Conservation (phyloP, 1,140 invertebrate species). For the Ips typographus region DNA sequence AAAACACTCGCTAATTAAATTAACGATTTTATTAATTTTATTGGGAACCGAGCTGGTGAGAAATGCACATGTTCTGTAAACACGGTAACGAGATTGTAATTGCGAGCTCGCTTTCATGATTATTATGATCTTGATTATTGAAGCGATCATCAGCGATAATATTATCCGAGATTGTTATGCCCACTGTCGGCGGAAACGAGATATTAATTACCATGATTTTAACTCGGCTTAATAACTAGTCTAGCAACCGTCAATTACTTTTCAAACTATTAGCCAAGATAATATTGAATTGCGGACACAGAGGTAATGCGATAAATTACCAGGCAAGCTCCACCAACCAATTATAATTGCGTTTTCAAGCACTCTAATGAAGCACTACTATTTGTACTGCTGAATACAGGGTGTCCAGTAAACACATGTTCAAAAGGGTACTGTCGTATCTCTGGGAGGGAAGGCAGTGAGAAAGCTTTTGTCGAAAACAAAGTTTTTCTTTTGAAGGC, state of each 20-base stretch:
- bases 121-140: conserved; percentile 15
- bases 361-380: too few species aligned
- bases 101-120: conserved; percentile 4
- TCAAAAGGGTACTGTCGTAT: too few species aligned
- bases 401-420: too few species aligned
- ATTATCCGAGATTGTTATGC: background rate
- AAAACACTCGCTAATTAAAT: conserved; percentile 18
- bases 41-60: conserved; percentile 10
- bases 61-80: conserved; percentile 14
- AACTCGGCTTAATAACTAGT: background rate
- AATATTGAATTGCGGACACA: background rate
- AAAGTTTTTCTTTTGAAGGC: too few species aligned
- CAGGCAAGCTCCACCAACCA: too few species aligned
- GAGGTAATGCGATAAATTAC: too few species aligned
- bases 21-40: conserved; percentile 29
- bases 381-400: too few species aligned
- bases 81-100: conserved; percentile 18
- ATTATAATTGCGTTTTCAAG: too few species aligned
- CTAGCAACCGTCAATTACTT: background rate
- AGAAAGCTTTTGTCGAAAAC: too few species aligned
- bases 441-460: too few species aligned
- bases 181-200: conserved; percentile 1
- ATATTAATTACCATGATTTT: background rate
- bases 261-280: background rate
- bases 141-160: conserved; percentile 12